These are phyloP conservation scores for Gryon sp. DNA, from an alignment of 1,140 invertebrate species.

Conservation along the genomic window DNA sequence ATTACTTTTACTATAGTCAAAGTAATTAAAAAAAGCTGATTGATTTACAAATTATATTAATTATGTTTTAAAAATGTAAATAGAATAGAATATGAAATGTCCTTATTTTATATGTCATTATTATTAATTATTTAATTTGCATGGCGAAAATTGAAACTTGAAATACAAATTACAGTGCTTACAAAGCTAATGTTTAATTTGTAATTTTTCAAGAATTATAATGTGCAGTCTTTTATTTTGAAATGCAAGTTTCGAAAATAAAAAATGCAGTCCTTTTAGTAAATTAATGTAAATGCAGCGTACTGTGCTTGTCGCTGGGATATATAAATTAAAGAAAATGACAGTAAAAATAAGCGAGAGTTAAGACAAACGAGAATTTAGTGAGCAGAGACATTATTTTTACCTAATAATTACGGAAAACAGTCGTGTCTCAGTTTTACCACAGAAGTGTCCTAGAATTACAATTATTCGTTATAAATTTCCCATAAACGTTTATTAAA, in stretches of 20 bases:
- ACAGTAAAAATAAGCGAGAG: slow-evolving; percentile 45
- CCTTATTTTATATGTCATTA: too few species aligned
- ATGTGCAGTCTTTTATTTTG: slow-evolving; percentile 4
- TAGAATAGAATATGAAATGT: too few species aligned
- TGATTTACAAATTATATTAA: too few species aligned
- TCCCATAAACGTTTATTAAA: slow-evolving; percentile 34
- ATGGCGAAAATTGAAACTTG: too few species aligned
- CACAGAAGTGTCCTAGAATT: slow-evolving; percentile 30
- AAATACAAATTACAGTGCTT: too few species aligned
- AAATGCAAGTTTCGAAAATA: slow-evolving; percentile 11
- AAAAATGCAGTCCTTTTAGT: slow-evolving; percentile 37
- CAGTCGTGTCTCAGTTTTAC: slow-evolving; percentile 28
- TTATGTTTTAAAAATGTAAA: too few species aligned
- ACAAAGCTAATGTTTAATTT: too few species aligned
- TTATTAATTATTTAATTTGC: too few species aligned
- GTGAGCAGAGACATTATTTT: slow-evolving; percentile 37
- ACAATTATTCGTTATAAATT: slow-evolving; percentile 12
- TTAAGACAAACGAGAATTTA: slow-evolving; percentile 45
- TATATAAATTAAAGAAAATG: slow-evolving; percentile 53
- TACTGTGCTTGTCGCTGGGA: slow-evolving; percentile 1
- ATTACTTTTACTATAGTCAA: too few species aligned
- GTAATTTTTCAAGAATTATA: too few species aligned
- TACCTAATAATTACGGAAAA: slow-evolving; percentile 46
- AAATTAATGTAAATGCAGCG: slow-evolving; percentile 31
- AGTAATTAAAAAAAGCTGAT: too few species aligned